Percentiles rank a stretch among this genome's conserved stretches.
phyloP scores from a whole-genome alignment of 2,888 invertebrate genomes.

The Alentia gelatinosa region DNA sequence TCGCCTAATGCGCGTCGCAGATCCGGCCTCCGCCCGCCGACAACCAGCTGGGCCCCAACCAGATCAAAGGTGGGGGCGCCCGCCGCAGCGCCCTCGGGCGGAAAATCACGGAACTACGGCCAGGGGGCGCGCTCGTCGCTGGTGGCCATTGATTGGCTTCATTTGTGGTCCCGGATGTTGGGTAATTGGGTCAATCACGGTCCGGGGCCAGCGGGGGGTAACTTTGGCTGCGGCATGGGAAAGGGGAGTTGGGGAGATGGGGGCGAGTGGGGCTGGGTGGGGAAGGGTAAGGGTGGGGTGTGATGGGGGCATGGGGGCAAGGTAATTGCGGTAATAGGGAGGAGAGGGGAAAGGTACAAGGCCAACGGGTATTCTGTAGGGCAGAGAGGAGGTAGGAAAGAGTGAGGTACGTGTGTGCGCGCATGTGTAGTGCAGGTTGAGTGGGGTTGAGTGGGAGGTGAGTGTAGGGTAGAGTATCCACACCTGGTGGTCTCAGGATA shows the following conservation, averaged over 20 bases:
- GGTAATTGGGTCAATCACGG: conserved; percentile 46
- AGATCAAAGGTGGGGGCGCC: conserved; percentile 41
- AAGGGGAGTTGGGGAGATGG: not conserved
- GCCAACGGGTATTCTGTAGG: conserved; percentile 13
- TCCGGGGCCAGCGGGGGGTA: conserved; percentile 17
- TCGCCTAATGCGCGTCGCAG: conserved; percentile 5
- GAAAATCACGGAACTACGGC: conserved; percentile 50
- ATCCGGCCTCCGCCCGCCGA: not conserved
- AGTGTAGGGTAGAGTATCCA: not conserved
- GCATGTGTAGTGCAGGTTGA: not conserved
- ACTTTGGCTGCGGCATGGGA: no score
- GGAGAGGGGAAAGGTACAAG: conserved; percentile 24
- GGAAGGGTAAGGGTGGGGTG: not conserved
- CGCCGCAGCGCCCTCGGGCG: conserved; percentile 21
- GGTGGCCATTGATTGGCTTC: conserved; percentile 49
- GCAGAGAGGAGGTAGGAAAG: not conserved
- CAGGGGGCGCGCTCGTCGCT: not conserved
- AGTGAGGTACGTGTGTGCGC: not conserved
- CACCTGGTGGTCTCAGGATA: not conserved
- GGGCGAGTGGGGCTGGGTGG: not conserved
- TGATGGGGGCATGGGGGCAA: not conserved
- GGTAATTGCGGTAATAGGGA: not conserved
- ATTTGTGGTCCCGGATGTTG: conserved; percentile 34
- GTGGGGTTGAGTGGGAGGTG: not conserved
- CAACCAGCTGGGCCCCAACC: conserved; percentile 15